phyloP scores from a whole-genome alignment of 1,140 invertebrate species.

The Homarus americanus region DNA sequence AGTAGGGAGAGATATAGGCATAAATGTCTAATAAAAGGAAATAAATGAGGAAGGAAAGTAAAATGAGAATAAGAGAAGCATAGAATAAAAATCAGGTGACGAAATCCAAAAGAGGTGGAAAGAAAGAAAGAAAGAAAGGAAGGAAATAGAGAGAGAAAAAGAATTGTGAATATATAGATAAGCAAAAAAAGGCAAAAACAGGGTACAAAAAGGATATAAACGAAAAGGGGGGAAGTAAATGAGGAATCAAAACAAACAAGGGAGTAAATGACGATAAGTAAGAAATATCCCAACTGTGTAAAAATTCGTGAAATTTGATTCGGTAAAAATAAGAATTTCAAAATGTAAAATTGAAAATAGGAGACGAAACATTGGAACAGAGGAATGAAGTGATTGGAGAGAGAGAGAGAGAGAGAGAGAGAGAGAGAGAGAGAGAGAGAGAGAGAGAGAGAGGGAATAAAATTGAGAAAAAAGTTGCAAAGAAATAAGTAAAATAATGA shows the following conservation, averaged over 20 bases:
- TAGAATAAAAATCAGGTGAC: neutral
- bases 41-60: neutral
- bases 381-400: neutral
- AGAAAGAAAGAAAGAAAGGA: neutral
- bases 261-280: neutral
- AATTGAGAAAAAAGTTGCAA: neutral
- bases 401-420: neutral
- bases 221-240: neutral
- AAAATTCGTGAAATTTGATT: neutral
- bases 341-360: neutral
- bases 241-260: neutral
- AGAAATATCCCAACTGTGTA: neutral
- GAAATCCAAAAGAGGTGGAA: neutral
- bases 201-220: neutral
- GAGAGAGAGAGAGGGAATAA: neutral
- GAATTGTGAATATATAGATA: too few relatives aligned
- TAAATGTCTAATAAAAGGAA: conserved; percentile 11
- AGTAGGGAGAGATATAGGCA: neutral
- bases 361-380: neutral
- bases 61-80: neutral
- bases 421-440: neutral
- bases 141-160: too few relatives aligned
- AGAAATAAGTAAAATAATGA: neutral
- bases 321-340: neutral
- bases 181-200: neutral